phyloP scores from a whole-genome alignment of 2,888 invertebrate genomes.

The Himalopsyche kuldschensis region DNA sequence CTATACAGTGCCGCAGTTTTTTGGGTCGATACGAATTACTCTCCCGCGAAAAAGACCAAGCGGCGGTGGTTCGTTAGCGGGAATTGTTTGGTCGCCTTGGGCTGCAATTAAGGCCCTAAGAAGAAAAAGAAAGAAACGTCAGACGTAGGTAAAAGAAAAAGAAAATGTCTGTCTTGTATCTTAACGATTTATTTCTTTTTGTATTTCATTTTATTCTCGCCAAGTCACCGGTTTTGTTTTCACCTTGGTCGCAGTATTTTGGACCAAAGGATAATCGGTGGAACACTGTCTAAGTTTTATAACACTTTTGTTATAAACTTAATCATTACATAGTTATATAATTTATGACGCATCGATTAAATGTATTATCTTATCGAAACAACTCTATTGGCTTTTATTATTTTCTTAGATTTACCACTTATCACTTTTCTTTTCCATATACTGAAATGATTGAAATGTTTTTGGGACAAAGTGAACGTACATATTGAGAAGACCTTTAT shows the following conservation, averaged over 20 bases:
- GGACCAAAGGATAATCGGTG: background rate
- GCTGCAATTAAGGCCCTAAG: background rate
- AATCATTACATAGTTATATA: no score
- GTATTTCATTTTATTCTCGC: background rate
- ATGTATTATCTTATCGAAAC: no score
- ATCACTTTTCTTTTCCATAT: no score
- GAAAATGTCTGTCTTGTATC: background rate
- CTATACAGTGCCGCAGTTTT: background rate
- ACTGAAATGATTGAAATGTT: no score
- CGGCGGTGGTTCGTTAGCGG: background rate
- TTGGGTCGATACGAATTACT: background rate
- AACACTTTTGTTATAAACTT: no score
- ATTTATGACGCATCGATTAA: no score
- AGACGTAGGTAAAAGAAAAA: background rate
- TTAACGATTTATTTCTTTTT: background rate
- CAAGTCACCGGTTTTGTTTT: background rate
- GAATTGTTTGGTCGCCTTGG: conserved; percentile 1
- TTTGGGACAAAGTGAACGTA: no score
- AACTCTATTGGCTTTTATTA: no score
- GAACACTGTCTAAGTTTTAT: no score
- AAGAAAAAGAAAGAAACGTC: background rate
- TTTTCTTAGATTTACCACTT: no score
- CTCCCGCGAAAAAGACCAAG: background rate
- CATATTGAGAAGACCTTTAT: no score
- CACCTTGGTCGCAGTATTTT: background rate